Base-by-base conservation (phyloP, 2,888 invertebrate species). In the Tetanocera ferruginea region DNA sequence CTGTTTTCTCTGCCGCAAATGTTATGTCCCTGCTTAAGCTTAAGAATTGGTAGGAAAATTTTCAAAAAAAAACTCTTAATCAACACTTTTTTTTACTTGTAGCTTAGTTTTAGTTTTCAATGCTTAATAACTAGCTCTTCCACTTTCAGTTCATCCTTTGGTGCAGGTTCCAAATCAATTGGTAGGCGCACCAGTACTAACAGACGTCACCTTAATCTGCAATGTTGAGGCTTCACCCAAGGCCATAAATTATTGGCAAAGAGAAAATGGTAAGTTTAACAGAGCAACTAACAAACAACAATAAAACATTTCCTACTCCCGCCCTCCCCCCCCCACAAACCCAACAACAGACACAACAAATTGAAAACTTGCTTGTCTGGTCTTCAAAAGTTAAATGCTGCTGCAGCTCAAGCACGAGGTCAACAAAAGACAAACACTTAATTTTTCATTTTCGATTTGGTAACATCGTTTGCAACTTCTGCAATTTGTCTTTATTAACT, bases 131-230 rank as follows among this genome's bases (percentile, higher is more conserved):
- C 78, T 77, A n/a, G 76, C 74, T n/a, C n/a, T 31, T 23, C 23
- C n/a, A 11, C 11, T 74, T 74, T 19, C 93, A 97, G 97, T 97
- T 92, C 96, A 96, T 90, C 97, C 97, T 73, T 91, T 96, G 91
- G 96, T 97, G 85, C 96, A 96, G 93, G 97, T 97, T 85, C 96
- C 96, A 85, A 97, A 96, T 91, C 97, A 97, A 91, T 92, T 97
- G 89, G 96, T 97, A 81, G 97, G 97, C 51, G 96, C 96, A 79
- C 96, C 96, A 76, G 93, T 94, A 83, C 94, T 94, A 84, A 95
- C 95, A 82, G 95, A 96, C 90, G 96, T 97, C 88, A 95, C 94
- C 79, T 92, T 97, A 85, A 95, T 96, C 89, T 94, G 94, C 88
- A 94, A 95, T 89, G 96, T 97, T 78, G 97, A 97, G 90, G 97